Base-by-base conservation (phyloP, 2,113 vertebrate species). In the Oceanites oceanicus region DNA sequence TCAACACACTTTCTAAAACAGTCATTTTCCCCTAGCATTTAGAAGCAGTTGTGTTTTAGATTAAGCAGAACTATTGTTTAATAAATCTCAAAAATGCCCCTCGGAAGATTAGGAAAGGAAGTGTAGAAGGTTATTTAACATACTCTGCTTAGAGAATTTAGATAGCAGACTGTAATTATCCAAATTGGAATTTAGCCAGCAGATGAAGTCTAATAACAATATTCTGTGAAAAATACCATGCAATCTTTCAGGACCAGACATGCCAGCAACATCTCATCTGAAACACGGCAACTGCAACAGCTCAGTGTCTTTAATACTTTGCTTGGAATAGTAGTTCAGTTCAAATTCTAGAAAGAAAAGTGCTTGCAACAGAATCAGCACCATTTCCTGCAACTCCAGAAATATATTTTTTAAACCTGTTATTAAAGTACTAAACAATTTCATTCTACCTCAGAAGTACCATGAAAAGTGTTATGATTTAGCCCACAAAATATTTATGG, bases 141-240 rank as follows among this genome's bases (percentile, higher is more conserved):
- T 82, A 87, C 36, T 67, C 20, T 92, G 72, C 71, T 86, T 63
- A 89, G 73, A 92, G 55, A 82, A 89, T 95, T 93, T 81, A 92
- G 45, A 86, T 49, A 92, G 70, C 73, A 96, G 86, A 79, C 74
- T 86, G 73, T 49, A 94, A 96, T 96, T 91, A 89, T 72, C 58
- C 45, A 65, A 90, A 84, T 58, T 88, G 88, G 88, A 96, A 96
- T 94, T 93, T 66, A 88, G 90, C 93, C 94, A 96, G 71, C 23
- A 88, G 81, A 82, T 70, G 86, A 88, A 93, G 45, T 72, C 72
- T 90, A 95, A 80, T 94, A 90, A 72, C 67, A 96, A 88, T 88
- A 68, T 74, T 79, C 76, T 78, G 34, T 83, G 90, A 96, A 88
- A 94, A 95, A 76, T 65, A 62, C 71, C 78, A 92, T 44, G 65